Conservation (phyloP, 2,888 invertebrate species). For the Temnothorax unifasciatus region DNA sequence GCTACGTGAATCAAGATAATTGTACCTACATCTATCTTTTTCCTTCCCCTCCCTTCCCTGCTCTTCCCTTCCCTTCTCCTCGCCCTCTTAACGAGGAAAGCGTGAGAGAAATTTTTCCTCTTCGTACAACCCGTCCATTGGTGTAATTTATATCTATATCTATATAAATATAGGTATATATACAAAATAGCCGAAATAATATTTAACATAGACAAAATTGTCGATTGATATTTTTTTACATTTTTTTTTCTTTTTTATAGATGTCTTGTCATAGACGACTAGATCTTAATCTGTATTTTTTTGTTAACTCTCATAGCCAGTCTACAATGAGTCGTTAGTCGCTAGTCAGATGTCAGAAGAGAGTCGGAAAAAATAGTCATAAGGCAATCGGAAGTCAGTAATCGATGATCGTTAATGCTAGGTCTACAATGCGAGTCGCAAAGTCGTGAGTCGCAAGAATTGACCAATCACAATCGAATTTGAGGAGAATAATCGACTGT, state of each 20-base stretch:
- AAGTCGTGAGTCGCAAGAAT: no score
- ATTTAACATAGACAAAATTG: constrained; percentile 44
- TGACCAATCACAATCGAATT: no score
- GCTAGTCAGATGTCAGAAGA: no score
- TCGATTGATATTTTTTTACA: constrained; percentile 67
- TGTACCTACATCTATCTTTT: constrained; percentile 35
- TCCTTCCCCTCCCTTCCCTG: constrained; percentile 33
- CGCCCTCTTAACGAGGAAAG: constrained; percentile 55
- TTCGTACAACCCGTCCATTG: constrained; percentile 75
- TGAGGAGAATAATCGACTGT: no score
- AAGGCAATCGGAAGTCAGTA: no score
- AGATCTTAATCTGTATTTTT: neutral
- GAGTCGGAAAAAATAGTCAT: no score
- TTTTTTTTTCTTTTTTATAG: constrained; percentile 3
- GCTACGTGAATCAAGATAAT: constrained; percentile 58
- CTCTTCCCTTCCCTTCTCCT: constrained; percentile 34
- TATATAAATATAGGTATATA: constrained; percentile 20
- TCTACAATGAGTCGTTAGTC: no score
- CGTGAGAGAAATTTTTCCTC: constrained; percentile 57
- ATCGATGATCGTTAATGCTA: no score
- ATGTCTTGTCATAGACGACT: neutral
- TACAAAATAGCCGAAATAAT: constrained; percentile 27
- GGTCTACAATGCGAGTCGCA: no score
- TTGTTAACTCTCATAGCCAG: neutral
- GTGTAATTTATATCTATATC: constrained; percentile 71